Percentiles rank a stretch among this genome's conserved stretches.
These are phyloP conservation scores for Andrena flavipes DNA, from an alignment of 2,888 invertebrate genomes.

Conservation along the genomic window DNA sequence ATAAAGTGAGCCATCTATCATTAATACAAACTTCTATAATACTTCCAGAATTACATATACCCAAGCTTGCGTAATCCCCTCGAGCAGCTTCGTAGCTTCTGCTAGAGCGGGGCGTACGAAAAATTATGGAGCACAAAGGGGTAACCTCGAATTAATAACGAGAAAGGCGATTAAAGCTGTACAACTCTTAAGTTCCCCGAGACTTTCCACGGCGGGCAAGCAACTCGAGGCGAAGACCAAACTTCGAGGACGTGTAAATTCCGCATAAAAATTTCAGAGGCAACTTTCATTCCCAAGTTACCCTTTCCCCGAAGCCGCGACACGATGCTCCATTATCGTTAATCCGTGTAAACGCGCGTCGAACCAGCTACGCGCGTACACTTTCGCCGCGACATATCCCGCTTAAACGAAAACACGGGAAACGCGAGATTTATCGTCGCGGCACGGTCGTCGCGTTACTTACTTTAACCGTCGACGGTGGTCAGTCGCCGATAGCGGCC, in stretches of 20 bases:
- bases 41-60: no score
- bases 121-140: not conserved
- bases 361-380: not conserved
- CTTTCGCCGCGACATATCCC: constrained; percentile 24
- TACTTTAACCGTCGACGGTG: constrained; percentile 7
- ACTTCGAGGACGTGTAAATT: constrained; percentile 15
- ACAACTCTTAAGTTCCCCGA: constrained; percentile 14
- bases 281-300: not conserved
- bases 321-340: constrained; percentile 31
- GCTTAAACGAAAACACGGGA: constrained; percentile 20
- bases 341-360: constrained; percentile 24
- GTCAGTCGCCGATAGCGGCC: constrained; percentile 2
- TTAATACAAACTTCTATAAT: no score
- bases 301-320: not conserved
- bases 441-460: not conserved
- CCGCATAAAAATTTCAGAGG: constrained; percentile 23
- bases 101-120: not conserved
- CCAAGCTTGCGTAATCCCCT: not conserved
- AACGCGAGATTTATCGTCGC: constrained; percentile 15
- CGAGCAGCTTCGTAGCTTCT: no score
- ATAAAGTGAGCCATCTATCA: no score
- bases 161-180: not conserved
- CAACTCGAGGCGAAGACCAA: constrained; percentile 11
- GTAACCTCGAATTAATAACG: constrained; percentile 4
- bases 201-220: not conserved